These are phyloP conservation scores for Styela clava DNA, from an alignment of 23 tunicate genomes.

Conservation along the genomic window DNA sequence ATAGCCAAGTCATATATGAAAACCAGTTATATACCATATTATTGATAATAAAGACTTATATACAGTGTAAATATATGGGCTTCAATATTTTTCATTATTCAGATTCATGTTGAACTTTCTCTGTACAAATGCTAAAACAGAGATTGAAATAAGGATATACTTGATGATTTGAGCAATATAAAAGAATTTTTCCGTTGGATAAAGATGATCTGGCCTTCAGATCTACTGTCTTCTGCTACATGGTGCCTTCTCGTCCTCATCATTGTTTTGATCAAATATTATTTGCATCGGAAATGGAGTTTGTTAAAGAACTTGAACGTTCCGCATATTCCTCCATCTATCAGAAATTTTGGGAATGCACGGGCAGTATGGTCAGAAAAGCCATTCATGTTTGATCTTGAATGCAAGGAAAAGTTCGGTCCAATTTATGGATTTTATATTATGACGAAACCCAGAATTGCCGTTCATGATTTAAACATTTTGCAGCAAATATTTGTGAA, in stretches of 20 bases:
- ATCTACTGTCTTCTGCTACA: not conserved
- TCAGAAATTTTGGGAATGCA: constrained; percentile 5
- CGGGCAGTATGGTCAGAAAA: not conserved
- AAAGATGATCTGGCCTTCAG: not conserved
- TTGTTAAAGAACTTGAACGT: not conserved
- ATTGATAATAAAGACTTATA: too few species aligned
- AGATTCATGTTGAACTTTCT: too few species aligned
- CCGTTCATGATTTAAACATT: constrained; percentile 53
- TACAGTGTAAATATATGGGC: too few species aligned
- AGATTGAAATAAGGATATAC: too few species aligned
- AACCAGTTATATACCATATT: too few species aligned
- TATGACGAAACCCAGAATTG: constrained; percentile 28
- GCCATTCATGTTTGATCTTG: not conserved
- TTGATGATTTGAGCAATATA: too few species aligned
- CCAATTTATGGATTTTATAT: constrained; percentile 1
- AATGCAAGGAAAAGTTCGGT: constrained; percentile 13
- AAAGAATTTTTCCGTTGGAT: too few species aligned
- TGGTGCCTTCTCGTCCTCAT: not conserved
- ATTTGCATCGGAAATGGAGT: constrained; percentile 1
- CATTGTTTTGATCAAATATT: not conserved
- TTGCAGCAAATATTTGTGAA: constrained; percentile 52
- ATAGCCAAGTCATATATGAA: too few species aligned
- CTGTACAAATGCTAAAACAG: too few species aligned
- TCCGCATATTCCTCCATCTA: constrained; percentile 10
- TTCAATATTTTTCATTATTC: too few species aligned